phyloP scores from a whole-genome alignment of 2,797 vertebrate genomes.

The Anguilla anguilla region DNA sequence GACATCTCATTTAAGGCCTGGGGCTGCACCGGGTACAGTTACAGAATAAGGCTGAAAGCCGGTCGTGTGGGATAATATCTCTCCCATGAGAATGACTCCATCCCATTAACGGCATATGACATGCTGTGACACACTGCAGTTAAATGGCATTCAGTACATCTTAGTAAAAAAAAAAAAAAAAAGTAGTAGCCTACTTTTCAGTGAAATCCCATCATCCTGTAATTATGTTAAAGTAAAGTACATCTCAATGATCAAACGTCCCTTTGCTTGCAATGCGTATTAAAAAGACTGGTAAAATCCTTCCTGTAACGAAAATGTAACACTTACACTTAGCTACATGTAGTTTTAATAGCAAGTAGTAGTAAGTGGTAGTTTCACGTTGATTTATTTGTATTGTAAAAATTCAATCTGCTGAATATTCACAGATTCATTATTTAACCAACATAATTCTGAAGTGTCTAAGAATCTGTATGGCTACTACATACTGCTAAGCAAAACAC shows the following conservation, averaged over 20 bases:
- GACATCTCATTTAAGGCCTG: not conserved
- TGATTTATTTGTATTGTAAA: too few relatives aligned
- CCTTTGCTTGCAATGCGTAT: not conserved
- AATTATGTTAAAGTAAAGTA: not conserved
- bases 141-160: not conserved
- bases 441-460: too few relatives aligned
- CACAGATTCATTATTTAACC: too few relatives aligned
- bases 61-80: not conserved
- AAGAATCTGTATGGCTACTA: not conserved
- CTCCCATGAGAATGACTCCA: not conserved
- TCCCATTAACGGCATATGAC: not conserved
- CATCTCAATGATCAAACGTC: not conserved
- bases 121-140: not conserved
- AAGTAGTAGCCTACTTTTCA: not conserved
- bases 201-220: not conserved
- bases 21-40: not conserved
- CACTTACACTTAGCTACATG: too few relatives aligned
- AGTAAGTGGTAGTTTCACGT: too few relatives aligned
- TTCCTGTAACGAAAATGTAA: too few relatives aligned
- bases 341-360: too few relatives aligned
- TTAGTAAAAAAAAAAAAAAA: not conserved
- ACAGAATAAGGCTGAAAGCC: not conserved
- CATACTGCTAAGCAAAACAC: not conserved
- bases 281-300: not conserved
- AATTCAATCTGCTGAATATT: too few relatives aligned